phyloP scores from a whole-genome alignment of 2,113 vertebrate species.

The Hemichromis elongatus region DNA sequence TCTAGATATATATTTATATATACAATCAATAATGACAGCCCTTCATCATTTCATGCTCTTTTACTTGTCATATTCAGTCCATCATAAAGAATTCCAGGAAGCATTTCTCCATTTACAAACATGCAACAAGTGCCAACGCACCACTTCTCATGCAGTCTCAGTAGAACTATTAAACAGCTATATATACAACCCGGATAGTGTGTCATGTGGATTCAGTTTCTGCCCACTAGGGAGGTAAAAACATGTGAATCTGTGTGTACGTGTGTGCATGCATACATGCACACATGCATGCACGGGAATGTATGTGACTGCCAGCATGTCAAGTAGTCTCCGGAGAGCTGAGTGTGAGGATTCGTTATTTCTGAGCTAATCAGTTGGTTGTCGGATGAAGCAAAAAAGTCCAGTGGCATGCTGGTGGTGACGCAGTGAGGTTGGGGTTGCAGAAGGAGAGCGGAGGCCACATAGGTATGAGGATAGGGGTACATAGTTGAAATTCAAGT shows the following conservation, averaged over 20 bases:
- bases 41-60: background rate
- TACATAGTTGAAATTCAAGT: conserved; percentile 69
- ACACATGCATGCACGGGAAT: background rate
- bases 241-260: background rate
- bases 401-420: background rate
- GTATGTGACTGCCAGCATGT: background rate
- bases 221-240: conserved; percentile 26
- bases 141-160: conserved; percentile 39
- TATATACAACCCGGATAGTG: conserved; percentile 62
- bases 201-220: conserved; percentile 56
- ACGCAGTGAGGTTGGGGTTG: conserved; percentile 21
- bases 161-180: conserved; percentile 63
- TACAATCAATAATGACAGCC: background rate
- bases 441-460: background rate
- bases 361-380: background rate
- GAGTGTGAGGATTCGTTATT: background rate
- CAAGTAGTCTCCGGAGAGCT: background rate
- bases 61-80: background rate
- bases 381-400: background rate
- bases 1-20: background rate
- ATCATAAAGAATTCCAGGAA: background rate
- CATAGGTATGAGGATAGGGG: conserved; percentile 26
- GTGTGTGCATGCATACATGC: background rate
- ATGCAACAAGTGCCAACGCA: background rate
- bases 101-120: conserved; percentile 14